Evolutionary conservation across 2,797 vertebrate genomes (phyloP).

Genomic region (Chrysocyon brachyurus): DNA sequence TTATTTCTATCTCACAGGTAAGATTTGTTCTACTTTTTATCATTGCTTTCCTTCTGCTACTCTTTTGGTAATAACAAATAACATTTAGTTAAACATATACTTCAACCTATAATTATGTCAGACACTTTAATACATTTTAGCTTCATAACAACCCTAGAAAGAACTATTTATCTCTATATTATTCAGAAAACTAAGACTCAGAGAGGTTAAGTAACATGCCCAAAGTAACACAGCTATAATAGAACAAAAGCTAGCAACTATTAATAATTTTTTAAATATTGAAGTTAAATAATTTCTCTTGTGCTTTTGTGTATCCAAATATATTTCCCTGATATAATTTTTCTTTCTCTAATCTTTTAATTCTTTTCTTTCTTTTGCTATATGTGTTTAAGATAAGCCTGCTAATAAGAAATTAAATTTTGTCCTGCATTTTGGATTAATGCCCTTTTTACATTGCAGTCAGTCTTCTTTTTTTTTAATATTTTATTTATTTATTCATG

Average conservation of each 20-base stretch:
- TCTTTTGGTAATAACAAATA: neutral
- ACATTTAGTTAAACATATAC: slow-evolving; percentile 24
- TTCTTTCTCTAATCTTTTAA: slow-evolving; percentile 16
- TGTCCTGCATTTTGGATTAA: neutral
- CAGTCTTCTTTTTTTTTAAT: neutral
- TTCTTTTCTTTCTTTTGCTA: neutral
- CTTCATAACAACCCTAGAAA: neutral
- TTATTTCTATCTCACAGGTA: slow-evolving; percentile 25
- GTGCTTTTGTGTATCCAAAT: slow-evolving; percentile 18
- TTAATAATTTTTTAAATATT: neutral
- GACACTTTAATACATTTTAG: neutral
- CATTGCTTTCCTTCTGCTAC: slow-evolving; percentile 2
- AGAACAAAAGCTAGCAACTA: neutral
- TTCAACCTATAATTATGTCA: neutral
- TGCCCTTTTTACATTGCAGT: neutral
- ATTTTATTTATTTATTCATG: too few species aligned
- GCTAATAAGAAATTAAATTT: neutral
- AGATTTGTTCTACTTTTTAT: neutral
- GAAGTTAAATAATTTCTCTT: neutral
- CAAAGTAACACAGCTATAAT: neutral
- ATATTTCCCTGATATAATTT: neutral
- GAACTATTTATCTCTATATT: neutral
- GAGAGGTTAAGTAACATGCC: neutral
- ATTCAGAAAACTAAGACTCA: neutral
- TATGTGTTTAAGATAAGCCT: slow-evolving; percentile 38